These are phyloP conservation scores for Hippoglossus hippoglossus DNA, from an alignment of 2,797 vertebrate genomes.

Conservation along the genomic window DNA sequence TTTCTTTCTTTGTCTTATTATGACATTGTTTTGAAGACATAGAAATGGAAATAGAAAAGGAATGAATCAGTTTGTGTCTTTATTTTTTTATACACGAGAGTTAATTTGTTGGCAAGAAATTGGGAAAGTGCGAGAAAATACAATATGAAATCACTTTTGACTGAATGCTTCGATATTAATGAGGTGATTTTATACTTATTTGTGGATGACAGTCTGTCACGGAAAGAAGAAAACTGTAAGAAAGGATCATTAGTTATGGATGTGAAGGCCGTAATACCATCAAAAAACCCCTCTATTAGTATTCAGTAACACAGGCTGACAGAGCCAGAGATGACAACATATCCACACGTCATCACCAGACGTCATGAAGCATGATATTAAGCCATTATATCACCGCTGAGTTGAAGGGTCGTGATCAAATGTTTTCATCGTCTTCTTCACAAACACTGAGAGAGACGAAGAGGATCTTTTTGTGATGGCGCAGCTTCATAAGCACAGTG, in stretches of 20 bases:
- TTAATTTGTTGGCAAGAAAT: too few relatives aligned
- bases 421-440: slow-evolving; percentile 23
- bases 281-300: background rate
- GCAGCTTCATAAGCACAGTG: slow-evolving; percentile 24
- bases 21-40: too few relatives aligned
- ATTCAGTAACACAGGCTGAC: background rate
- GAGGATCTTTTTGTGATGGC: slow-evolving; percentile 17
- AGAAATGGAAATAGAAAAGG: too few relatives aligned
- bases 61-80: too few relatives aligned
- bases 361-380: background rate
- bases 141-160: too few relatives aligned
- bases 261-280: background rate
- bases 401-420: slow-evolving; percentile 7
- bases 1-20: too few relatives aligned
- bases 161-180: too few relatives aligned
- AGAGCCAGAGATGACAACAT: background rate
- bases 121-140: too few relatives aligned
- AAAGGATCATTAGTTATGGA: background rate
- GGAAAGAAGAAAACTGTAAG: background rate
- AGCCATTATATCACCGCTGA: background rate
- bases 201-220: background rate
- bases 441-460: slow-evolving; percentile 11
- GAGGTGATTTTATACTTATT: background rate
- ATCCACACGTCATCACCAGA: too few relatives aligned
- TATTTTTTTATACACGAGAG: too few relatives aligned